Evolutionary conservation across 2,888 invertebrate genomes (phyloP).

Genomic region (Hemaris fuciformis): DNA sequence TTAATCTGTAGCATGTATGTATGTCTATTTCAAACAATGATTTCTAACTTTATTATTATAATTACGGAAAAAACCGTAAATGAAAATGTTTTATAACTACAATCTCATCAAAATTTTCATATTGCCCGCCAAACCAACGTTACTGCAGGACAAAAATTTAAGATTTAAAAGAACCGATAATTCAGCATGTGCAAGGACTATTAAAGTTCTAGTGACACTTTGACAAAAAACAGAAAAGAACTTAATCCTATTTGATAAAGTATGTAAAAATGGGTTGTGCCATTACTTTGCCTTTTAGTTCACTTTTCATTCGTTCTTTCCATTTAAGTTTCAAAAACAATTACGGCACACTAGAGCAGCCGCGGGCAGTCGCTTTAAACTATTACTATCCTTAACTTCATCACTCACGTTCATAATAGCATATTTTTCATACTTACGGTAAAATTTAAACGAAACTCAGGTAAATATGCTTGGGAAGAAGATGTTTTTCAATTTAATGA

Average conservation of each 20-base stretch:
- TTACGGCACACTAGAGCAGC: slow-evolving; percentile 2
- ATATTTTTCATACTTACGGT: neutral
- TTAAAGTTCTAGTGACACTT: neutral
- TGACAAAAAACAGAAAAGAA: neutral
- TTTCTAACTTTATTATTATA: too few species aligned
- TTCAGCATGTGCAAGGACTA: neutral
- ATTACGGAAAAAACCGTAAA: too few species aligned
- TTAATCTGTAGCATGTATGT: too few species aligned
- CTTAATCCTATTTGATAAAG: neutral
- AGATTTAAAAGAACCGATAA: neutral
- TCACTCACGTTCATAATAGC: neutral
- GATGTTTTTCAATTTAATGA: neutral
- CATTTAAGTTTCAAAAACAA: slow-evolving; percentile 9
- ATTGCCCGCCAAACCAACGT: too few species aligned
- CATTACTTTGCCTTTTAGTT: slow-evolving; percentile 5
- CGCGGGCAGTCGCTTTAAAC: neutral
- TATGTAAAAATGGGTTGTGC: neutral
- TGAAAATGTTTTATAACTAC: too few species aligned
- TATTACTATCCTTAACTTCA: neutral
- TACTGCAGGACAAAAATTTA: too few species aligned
- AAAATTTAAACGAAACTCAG: neutral
- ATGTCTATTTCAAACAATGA: too few species aligned
- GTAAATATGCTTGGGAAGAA: neutral
- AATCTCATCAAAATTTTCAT: too few species aligned
- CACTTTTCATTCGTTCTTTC: slow-evolving; percentile 2